Evolutionary conservation across 2,113 vertebrate species (phyloP).

Genomic region (Anguilla japonica): DNA sequence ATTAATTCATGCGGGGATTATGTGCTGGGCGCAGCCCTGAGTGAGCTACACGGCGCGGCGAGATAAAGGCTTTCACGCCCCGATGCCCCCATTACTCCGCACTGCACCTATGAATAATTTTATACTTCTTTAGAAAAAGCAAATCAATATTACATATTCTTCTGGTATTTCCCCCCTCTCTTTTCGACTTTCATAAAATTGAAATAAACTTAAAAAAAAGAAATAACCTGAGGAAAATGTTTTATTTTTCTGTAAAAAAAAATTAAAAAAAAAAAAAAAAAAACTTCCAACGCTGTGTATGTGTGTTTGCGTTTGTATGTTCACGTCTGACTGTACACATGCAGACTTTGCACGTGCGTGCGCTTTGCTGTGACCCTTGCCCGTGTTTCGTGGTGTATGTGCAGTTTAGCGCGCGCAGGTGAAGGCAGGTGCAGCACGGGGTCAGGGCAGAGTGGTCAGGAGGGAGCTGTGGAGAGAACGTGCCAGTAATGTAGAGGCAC

Average conservation of each 20-base stretch:
- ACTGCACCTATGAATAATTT: conserved; percentile 11
- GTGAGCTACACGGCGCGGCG: conserved; percentile 54
- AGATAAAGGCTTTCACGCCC: conserved; percentile 61
- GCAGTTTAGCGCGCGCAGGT: neutral
- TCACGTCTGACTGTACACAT: neutral
- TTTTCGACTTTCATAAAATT: neutral
- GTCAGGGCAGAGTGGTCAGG: neutral
- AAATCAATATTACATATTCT: conserved; percentile 8
- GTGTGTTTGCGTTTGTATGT: neutral
- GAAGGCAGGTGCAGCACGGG: neutral
- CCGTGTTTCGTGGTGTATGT: neutral
- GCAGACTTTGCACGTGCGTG: no score
- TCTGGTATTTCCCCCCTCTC: neutral
- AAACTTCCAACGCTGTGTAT: neutral
- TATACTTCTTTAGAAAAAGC: conserved; percentile 9
- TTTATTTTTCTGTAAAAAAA: neutral
- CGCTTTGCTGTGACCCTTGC: no score
- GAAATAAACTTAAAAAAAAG: neutral
- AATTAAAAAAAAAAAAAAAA: neutral
- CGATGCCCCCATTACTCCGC: neutral
- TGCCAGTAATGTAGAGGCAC: neutral
- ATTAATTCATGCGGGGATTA: conserved; percentile 80
- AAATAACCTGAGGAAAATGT: neutral
- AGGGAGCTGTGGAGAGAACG: neutral
- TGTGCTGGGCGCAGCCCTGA: conserved; percentile 65